phyloP scores from a whole-genome alignment of 2,888 invertebrate genomes.

The Sussaba pulchella region DNA sequence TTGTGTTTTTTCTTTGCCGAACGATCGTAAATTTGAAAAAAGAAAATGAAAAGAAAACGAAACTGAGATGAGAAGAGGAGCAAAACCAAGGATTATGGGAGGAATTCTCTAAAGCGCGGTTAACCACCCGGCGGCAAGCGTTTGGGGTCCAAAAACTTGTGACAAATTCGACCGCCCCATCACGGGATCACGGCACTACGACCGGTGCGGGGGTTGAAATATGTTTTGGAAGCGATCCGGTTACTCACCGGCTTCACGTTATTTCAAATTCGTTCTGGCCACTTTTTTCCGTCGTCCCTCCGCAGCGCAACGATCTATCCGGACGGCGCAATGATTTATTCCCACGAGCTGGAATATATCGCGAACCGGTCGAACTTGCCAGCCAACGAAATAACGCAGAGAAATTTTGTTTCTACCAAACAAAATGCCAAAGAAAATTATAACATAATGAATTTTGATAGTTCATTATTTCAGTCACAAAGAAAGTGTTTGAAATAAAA shows the following conservation, averaged over 20 bases:
- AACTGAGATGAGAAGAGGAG: constrained; percentile 1
- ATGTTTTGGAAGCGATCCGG: constrained; percentile 47
- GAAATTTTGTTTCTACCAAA: not conserved
- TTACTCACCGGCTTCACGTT: constrained; percentile 42
- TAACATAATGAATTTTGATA: too few relatives aligned
- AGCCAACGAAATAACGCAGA: not conserved
- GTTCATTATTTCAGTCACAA: too few relatives aligned
- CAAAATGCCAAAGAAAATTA: too few relatives aligned
- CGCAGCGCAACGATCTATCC: not conserved
- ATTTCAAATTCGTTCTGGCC: constrained; percentile 16
- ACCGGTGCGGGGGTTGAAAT: constrained; percentile 40
- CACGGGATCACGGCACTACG: constrained; percentile 25
- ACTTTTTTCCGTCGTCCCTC: constrained; percentile 2
- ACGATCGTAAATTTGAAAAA: constrained; percentile 40
- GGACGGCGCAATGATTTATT: constrained; percentile 16
- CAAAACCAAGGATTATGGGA: constrained; percentile 19
- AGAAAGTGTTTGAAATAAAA: not conserved
- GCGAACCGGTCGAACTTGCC: not conserved
- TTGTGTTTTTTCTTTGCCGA: constrained; percentile 7
- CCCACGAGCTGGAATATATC: not conserved
- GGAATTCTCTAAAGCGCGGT: constrained; percentile 22
- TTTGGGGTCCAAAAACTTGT: constrained; percentile 36
- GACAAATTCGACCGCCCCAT: constrained; percentile 46
- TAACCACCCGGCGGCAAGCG: not conserved
- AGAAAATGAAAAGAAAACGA: constrained; percentile 11